Percentiles rank a stretch among this genome's conserved stretches.
Conservation (phyloP, 37 sponge, comb jelly and placozoan genomes). For the Trichoplax adhaerens region DNA sequence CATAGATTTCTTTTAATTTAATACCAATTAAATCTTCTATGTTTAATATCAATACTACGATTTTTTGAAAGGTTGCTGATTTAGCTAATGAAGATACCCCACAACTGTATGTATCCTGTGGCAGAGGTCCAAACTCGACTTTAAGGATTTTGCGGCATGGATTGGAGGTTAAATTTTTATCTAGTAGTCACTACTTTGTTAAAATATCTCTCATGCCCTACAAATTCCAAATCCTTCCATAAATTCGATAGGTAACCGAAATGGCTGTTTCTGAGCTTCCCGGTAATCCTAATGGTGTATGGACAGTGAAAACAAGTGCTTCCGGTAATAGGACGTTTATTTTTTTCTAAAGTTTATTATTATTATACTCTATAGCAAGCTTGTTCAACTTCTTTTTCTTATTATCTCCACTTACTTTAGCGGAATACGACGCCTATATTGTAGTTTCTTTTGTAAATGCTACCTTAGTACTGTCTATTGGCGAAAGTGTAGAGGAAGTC, state of each 20-base stretch:
- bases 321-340: neutral
- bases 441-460: conserved; percentile 97
- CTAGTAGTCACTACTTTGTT: neutral
- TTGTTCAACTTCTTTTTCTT: neutral
- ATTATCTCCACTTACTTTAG: conserved; percentile 2
- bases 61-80: conserved; percentile 61
- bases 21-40: neutral
- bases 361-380: neutral
- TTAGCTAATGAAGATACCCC: conserved; percentile 92
- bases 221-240: neutral
- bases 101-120: conserved; percentile 91
- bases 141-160: conserved; percentile 87
- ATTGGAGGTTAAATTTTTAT: conserved; percentile 38
- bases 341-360: neutral
- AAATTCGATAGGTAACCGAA: conserved; percentile 56
- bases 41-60: neutral
- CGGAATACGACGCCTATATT: conserved; percentile 90
- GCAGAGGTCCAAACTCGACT: conserved; percentile 95
- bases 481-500: conserved; percentile 97
- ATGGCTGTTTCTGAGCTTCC: conserved; percentile 99
- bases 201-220: neutral
- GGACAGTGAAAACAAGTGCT: conserved; percentile 70
- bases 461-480: conserved; percentile 92
- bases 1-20: too few relatives aligned
- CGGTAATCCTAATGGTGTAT: conserved; percentile 94